Conservation (phyloP, 1,140 invertebrate genomes). For the Halyomorpha halys region DNA sequence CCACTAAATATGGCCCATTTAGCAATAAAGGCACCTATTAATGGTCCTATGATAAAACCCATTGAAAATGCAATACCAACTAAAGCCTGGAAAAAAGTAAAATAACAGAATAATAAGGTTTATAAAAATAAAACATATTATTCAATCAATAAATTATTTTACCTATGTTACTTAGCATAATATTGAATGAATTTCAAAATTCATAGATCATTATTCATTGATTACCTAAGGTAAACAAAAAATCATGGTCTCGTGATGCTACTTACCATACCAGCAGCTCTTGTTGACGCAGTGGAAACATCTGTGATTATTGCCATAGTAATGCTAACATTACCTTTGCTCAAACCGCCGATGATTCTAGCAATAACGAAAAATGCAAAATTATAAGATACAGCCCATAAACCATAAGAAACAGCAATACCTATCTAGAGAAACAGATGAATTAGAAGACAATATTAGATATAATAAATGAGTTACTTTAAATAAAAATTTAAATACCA, state of each 20-base stretch:
- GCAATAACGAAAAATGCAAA: slow-evolving; percentile 89
- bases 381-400: slow-evolving; percentile 81
- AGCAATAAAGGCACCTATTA: slow-evolving; percentile 87
- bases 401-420: slow-evolving; percentile 69
- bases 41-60: slow-evolving; percentile 90
- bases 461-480: background rate
- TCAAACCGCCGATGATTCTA: slow-evolving; percentile 84
- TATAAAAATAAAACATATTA: no score
- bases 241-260: background rate
- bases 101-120: slow-evolving; percentile 14
- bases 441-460: background rate
- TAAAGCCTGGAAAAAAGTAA: slow-evolving; percentile 74
- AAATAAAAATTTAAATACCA: slow-evolving; percentile 48
- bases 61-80: slow-evolving; percentile 95
- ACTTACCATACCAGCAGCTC: slow-evolving; percentile 88
- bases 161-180: background rate
- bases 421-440: slow-evolving; percentile 49
- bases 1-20: slow-evolving; percentile 45
- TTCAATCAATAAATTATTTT: no score
- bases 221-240: background rate
- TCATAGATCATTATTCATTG: background rate
- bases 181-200: background rate
- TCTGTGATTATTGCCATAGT: slow-evolving; percentile 94
- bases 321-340: slow-evolving; percentile 92
- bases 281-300: slow-evolving; percentile 64